Evolutionary conservation across 2,888 invertebrate genomes (phyloP).

Genomic region (Sarcophaga carnaria): DNA sequence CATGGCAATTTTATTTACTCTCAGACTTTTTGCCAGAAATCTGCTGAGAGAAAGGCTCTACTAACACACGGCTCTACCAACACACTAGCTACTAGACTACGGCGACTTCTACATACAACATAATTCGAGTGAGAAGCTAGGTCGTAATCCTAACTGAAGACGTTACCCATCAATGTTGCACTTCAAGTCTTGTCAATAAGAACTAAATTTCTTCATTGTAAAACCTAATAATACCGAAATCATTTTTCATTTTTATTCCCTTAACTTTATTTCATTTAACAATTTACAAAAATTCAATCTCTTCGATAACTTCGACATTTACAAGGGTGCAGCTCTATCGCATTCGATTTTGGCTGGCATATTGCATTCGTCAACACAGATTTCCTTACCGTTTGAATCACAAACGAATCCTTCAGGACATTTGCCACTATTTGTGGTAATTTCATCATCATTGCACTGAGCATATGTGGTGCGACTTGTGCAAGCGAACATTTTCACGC

Average conservation of each 20-base stretch:
- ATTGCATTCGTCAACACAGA: slow-evolving; percentile 73
- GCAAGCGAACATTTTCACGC: slow-evolving; percentile 72
- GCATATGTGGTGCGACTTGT: slow-evolving; percentile 74
- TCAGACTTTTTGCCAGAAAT: no score
- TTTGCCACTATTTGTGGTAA: slow-evolving; percentile 37
- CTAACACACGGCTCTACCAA: no score
- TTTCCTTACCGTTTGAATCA: slow-evolving; percentile 54
- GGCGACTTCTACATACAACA: no score
- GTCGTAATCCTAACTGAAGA: no score
- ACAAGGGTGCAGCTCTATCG: slow-evolving; percentile 48
- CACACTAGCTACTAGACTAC: no score
- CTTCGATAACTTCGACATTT: neutral
- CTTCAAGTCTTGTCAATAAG: no score
- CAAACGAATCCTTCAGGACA: slow-evolving; percentile 73
- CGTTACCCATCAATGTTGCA: no score
- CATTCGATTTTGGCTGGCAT: slow-evolving; percentile 71
- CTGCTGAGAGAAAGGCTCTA: no score
- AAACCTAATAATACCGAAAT: no score
- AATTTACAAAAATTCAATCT: neutral
- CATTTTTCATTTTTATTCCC: neutral
- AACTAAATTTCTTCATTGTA: no score
- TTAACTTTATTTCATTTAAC: slow-evolving; percentile 2
- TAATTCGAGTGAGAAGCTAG: no score
- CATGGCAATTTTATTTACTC: no score
- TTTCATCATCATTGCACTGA: slow-evolving; percentile 69